Base-by-base conservation (phyloP, 2,888 invertebrate genomes). In the Caenorhabditis angaria region DNA sequence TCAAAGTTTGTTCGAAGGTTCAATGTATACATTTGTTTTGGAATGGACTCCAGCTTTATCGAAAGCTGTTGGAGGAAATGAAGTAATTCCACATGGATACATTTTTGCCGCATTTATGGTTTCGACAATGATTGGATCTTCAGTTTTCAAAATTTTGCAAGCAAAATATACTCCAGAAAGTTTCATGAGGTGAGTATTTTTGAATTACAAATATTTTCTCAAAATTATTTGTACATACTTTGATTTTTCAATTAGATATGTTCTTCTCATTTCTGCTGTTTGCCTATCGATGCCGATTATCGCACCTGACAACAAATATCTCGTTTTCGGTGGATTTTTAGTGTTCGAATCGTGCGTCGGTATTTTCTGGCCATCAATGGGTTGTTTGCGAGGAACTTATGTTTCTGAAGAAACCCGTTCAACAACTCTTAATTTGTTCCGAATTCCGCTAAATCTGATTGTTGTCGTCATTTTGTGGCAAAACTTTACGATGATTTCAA, bases 1-100 rank as follows among this genome's bases (percentile, higher is more conserved):
- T 61, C 90, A 90, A 85, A 88, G 89, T 0, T 83, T 90, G 72
- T 90, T 90, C 86, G 90, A 90, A 80, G 90, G 90, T 18, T 87
- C 89, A 68, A 90, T 90, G 90, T 90, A 90, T 83, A 89, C 89
- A n/a, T 90, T 90, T 84, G 90, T 90, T 14, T 79, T 90, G 69
- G 89, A 90, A 82, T 90, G 90, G 90, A 90, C 90, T 0, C 90
- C 90, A 2, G 89, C 89, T 2, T 83, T 90, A 8, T 88, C 88
- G 14, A 65, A 72, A 56, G 83, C 70, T 32, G 61, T 41, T 41
- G 70, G 76, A 14, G 72, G 70, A 41, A 76, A 64, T 20, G 64
- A 82, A n/a, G 81, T 78, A 0, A 89, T 90, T 56, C 90, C 90
- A 12, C 90, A 90, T 84, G 90, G 90, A 20, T 88, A 88, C 78